Conservation (phyloP, 2,113 vertebrate species). For the Tachysurus vachellii region DNA sequence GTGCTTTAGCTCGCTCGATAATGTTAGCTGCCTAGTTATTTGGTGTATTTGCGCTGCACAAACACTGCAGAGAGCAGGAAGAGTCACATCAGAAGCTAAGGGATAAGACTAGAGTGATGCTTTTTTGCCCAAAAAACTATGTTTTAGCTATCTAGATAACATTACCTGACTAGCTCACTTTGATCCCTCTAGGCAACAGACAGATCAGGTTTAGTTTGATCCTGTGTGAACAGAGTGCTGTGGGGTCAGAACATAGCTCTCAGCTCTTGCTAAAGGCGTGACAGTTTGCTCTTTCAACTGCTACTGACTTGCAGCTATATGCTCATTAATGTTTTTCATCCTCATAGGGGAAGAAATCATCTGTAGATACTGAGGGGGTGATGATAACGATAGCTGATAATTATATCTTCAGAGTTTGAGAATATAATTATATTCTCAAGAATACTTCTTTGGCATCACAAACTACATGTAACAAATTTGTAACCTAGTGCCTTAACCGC, state of each 20-base stretch:
- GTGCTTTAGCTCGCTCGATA: background rate
- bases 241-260: background rate
- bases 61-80: background rate
- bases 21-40: background rate
- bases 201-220: background rate
- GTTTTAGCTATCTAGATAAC: background rate
- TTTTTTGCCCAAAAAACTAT: background rate
- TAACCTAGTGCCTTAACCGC: background rate
- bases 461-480: background rate
- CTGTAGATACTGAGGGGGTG: background rate
- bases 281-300: background rate
- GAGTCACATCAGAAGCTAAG: background rate
- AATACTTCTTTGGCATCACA: background rate
- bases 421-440: background rate
- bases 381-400: background rate
- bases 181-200: background rate
- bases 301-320: background rate
- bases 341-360: background rate
- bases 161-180: background rate
- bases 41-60: background rate
- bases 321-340: background rate
- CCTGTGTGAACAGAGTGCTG: background rate
- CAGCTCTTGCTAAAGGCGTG: background rate
- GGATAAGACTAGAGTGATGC: background rate
- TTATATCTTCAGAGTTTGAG: background rate